A percentile compares a stretch with the other conserved stretches of the same genome.
These are phyloP conservation scores for Mustela lutreola DNA, from an alignment of 2,113 vertebrate genomes.

Conservation along the genomic window DNA sequence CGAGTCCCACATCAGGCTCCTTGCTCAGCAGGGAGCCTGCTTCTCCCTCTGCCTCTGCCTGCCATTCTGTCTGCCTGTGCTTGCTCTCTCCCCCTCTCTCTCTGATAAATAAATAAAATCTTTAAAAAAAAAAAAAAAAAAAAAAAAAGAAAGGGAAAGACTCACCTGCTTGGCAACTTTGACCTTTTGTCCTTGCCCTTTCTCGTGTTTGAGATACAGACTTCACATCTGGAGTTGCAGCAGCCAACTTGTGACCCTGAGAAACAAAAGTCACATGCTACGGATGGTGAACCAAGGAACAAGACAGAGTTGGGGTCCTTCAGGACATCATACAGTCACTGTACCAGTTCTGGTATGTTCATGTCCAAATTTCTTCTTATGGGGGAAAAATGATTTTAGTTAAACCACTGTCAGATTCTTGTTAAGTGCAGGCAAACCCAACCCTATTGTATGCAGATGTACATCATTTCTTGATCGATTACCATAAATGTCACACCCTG, in stretches of 20 bases:
- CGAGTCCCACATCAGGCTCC: too few relatives aligned
- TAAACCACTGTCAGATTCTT: background rate
- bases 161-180: background rate
- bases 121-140: too few relatives aligned
- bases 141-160: background rate
- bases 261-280: slow-evolving; percentile 22
- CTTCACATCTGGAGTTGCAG: background rate
- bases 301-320: background rate
- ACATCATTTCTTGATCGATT: background rate
- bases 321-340: background rate
- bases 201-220: background rate
- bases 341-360: background rate
- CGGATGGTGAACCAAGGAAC: background rate
- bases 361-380: background rate
- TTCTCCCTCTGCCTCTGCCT: too few relatives aligned
- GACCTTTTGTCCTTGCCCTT: background rate
- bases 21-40: too few relatives aligned
- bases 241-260: background rate
- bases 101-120: too few relatives aligned
- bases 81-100: too few relatives aligned
- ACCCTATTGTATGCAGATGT: background rate
- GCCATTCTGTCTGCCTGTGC: too few relatives aligned
- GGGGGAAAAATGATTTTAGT: background rate
- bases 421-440: background rate
- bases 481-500: background rate